These are phyloP conservation scores for Luperina testacea DNA, from an alignment of 2,888 invertebrate genomes.

Conservation along the genomic window DNA sequence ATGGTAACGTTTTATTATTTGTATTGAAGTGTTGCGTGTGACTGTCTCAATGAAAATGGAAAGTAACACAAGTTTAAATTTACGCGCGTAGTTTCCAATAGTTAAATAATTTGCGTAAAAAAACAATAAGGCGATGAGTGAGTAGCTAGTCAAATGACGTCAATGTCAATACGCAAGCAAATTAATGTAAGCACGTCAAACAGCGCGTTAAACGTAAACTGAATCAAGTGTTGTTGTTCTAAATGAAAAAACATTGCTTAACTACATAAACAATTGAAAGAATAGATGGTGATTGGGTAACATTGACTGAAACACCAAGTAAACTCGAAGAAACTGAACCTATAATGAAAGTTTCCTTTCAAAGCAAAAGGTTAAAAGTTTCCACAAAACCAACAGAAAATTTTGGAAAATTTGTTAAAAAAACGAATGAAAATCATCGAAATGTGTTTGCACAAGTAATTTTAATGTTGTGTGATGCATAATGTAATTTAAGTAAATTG, in stretches of 20 bases:
- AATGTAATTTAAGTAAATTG: constrained; percentile 46
- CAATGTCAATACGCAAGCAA: constrained; percentile 50
- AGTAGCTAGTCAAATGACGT: constrained; percentile 51
- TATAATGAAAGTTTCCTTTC: constrained; percentile 3
- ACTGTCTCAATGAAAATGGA: constrained; percentile 58
- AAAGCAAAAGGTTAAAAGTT: constrained; percentile 1
- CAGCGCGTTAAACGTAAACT: constrained; percentile 19
- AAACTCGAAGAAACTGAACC: constrained; percentile 13
- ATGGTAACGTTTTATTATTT: constrained; percentile 54
- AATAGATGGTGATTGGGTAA: constrained; percentile 35
- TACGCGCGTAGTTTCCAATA: constrained; percentile 53
- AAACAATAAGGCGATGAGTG: constrained; percentile 39
- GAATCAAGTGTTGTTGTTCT: constrained; percentile 28
- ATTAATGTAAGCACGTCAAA: constrained; percentile 40
- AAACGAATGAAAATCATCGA: constrained; percentile 12
- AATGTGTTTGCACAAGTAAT: constrained; percentile 40
- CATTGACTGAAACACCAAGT: constrained; percentile 22
- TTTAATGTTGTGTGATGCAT: constrained; percentile 15
- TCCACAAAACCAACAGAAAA: constrained; percentile 11
- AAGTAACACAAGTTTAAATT: constrained; percentile 58
- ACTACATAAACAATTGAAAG: constrained; percentile 29
- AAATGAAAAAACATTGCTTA: constrained; percentile 37
- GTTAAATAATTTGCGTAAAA: constrained; percentile 47
- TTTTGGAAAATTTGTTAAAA: constrained; percentile 1
- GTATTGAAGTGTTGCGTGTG: constrained; percentile 56